Base-by-base conservation (phyloP, 1,140 invertebrate genomes). In the Leptinotarsa lineolata region DNA sequence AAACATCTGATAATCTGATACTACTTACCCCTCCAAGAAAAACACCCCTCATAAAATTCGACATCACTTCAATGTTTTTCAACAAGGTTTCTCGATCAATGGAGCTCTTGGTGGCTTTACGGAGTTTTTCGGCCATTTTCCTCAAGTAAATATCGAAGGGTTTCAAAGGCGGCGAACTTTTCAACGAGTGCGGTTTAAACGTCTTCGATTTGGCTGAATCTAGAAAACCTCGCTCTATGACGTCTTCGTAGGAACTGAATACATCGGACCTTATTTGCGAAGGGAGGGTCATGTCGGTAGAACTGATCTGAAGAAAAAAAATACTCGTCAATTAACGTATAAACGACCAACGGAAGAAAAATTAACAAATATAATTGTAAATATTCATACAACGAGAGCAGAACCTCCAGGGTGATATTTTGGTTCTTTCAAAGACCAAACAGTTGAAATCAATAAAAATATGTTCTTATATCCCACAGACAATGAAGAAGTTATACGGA, bases 131-230 rank as follows among this genome's bases (percentile, higher is more conserved):
- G 3, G 75, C 72, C 16, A 81, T 44, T 60, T 73, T 75, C 24
- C 70, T 61, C 13, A 81, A 45, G 21, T 79, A 76, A n/a, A 74
- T 39, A 18, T 77, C 76, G 68, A 80, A 80, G 4, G 77, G 72
- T 39, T 67, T 21, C 8, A 77, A 65, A 4, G 16, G 69, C 3
- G 67, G 39, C 59, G 21, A 54, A 45, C 72, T 72, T 5, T 54
- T 48, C n/a, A 12, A 15, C 46, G 30, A 59, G 11, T 12, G 22
- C 12, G 66, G 20, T 70, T 20, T 24, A 0, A 39, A 39, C 2
- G 2, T 11, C 16, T 54, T 3, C 6, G 13, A 22, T 12, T 45
- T 18, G 20, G 45, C 21, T 30, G 4, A 16, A 18, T 45, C 18
- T 67, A 18, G 6, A 22, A 80, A 79, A 21, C 72, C 72, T 64